Evolutionary conservation across 2,113 vertebrate species (phyloP).

Genomic region (Xiphias gladius): DNA sequence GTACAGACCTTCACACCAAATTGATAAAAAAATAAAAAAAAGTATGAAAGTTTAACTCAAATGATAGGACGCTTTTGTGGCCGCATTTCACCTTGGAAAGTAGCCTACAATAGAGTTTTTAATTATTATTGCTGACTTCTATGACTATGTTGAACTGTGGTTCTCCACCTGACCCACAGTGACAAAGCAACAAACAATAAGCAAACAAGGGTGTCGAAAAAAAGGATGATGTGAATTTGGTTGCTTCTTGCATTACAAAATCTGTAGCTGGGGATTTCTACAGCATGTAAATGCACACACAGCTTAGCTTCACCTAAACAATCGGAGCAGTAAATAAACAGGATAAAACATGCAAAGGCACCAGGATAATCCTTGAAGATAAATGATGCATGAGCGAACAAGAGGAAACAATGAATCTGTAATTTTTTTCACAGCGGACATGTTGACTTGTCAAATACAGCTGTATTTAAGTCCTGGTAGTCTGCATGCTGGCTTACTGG

Average conservation of each 20-base stretch:
- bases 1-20: not conserved
- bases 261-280: constrained; percentile 8
- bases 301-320: constrained; percentile 1
- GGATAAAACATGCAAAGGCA: not conserved
- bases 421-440: not conserved
- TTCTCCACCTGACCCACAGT: not conserved
- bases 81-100: not conserved
- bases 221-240: constrained; percentile 2
- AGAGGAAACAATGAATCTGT: not conserved
- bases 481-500: not conserved
- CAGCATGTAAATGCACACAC: constrained; percentile 10
- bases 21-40: not conserved
- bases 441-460: not conserved
- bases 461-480: not conserved
- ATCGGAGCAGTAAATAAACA: constrained; percentile 11
- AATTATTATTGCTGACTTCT: not conserved
- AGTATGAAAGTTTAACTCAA: not conserved
- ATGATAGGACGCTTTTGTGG: not conserved
- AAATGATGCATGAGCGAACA: not conserved
- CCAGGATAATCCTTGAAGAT: not conserved
- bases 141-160: not conserved
- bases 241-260: constrained; percentile 12
- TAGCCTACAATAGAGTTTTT: not conserved
- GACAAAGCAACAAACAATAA: not conserved
- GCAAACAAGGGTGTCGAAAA: not conserved